Evolutionary conservation across 2,888 invertebrate genomes (phyloP), one percentile per base, ranked within the genome.

Genomic region (Drosophila kambysellisi): DNA sequence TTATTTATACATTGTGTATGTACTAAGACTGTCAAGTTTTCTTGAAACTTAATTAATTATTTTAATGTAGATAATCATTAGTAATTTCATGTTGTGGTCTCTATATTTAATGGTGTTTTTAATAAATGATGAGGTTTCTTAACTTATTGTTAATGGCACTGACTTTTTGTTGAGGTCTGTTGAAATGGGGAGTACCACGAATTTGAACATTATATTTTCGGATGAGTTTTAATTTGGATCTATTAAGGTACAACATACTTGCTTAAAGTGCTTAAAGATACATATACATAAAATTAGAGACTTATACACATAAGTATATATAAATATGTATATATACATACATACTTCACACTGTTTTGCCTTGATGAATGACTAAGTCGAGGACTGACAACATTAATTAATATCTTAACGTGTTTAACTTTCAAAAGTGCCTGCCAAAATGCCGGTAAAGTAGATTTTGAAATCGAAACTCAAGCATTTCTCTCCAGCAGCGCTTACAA

Each of bases 401-500:
- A 48, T 50, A 39, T 68, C 48, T 50, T 20, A 12, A 30, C 41
- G 48, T 32, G 32, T 53, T 73, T 50, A 73, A 50, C 35, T 60
- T 66, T 66, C 50, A 61, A 57, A 66, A 66, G 66, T 56, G 41
- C 46, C 51, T 61, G 73, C 7, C 11, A 52, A 30, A 60, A 35
- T 41, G 52, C 51, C 54, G 29, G 46, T 53, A 37, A 61, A 70
- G 60, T 52, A 29, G 61, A 61, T 66, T 82, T 74, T 65, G 69
- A 76, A 76, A 84, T 82, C 70, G 64, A 71, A 67, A 67, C 64
- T 62, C 59, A 59, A 79, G 74, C 73, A 75, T 81, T 78, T 78
- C 72, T 62, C 83, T 83, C 63, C 71, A 74, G 78, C 70, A 70
- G 65, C 70, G 68, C 79, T 78, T 76, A 76, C 79, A 82, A 76